Conservation (phyloP, 2,888 invertebrate genomes). For the Phasia obesa region DNA sequence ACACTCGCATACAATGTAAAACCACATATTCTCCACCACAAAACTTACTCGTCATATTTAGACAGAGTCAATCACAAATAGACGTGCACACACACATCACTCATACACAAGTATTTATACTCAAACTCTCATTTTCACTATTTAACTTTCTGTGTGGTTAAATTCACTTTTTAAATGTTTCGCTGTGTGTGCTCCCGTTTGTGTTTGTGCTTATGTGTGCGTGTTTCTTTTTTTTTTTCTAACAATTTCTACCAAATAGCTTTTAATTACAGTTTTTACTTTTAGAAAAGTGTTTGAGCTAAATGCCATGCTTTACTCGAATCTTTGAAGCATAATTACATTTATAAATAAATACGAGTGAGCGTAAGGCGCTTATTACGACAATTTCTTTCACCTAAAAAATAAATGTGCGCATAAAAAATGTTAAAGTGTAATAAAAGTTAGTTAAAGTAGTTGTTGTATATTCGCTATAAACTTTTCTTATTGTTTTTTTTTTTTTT, state of each 20-base stretch:
- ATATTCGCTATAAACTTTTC: constrained; percentile 18
- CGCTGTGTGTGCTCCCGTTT: not conserved
- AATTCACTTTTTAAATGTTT: not conserved
- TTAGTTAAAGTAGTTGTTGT: constrained; percentile 14
- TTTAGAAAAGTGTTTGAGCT: constrained; percentile 61
- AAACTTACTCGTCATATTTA: constrained; percentile 25
- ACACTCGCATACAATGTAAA: constrained; percentile 7
- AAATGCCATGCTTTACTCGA: constrained; percentile 66
- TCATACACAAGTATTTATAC: not conserved
- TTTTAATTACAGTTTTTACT: constrained; percentile 67
- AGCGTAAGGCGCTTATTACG: constrained; percentile 36
- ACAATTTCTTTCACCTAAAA: constrained; percentile 9
- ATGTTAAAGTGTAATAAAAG: not conserved
- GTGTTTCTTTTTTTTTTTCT: not conserved
- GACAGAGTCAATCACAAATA: constrained; percentile 31
- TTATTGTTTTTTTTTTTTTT: constrained; percentile 12
- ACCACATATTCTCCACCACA: not conserved
- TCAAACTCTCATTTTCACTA: not conserved
- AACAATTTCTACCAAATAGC: constrained; percentile 43
- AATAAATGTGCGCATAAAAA: not conserved
- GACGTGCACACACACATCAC: not conserved
- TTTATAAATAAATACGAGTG: constrained; percentile 19
- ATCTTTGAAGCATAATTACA: constrained; percentile 68
- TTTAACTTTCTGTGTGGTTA: not conserved
- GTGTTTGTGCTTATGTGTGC: too few species aligned